phyloP scores from a whole-genome alignment of 2,113 vertebrate species.

The Burhinus oedicnemus region DNA sequence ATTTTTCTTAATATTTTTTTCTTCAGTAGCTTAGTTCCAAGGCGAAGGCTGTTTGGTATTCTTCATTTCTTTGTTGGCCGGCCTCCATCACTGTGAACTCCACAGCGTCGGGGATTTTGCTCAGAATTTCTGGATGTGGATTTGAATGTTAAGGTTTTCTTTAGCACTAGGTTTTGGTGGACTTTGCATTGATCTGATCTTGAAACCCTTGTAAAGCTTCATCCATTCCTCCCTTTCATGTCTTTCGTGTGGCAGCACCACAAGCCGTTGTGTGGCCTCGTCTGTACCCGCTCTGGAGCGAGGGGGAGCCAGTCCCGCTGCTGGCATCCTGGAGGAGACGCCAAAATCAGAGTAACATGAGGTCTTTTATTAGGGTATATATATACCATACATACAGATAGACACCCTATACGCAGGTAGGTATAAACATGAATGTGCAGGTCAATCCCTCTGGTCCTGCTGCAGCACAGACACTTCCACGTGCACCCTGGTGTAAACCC shows the following conservation, averaged over 20 bases:
- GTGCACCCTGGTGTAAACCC: no score
- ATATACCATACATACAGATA: fast-evolving
- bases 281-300: neutral
- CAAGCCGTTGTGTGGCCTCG: fast-evolving
- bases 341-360: fast-evolving
- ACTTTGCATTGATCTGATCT: neutral
- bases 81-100: neutral
- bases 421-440: fast-evolving
- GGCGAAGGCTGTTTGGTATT: neutral
- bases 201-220: neutral
- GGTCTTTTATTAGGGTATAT: fast-evolving
- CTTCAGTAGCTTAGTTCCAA: neutral
- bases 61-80: neutral
- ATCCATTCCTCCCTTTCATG: neutral
- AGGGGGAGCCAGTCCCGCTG: neutral
- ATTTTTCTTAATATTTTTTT: neutral
- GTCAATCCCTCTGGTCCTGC: neutral
- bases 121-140: neutral
- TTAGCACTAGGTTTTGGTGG: neutral
- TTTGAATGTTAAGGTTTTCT: neutral
- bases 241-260: neutral
- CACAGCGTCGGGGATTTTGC: fast-evolving
- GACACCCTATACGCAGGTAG: fast-evolving
- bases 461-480: no score
- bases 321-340: neutral